Evolutionary conservation across 2,113 vertebrate species (phyloP), one percentile per base, ranked within the genome.

Genomic region (Ammospiza nelsoni): DNA sequence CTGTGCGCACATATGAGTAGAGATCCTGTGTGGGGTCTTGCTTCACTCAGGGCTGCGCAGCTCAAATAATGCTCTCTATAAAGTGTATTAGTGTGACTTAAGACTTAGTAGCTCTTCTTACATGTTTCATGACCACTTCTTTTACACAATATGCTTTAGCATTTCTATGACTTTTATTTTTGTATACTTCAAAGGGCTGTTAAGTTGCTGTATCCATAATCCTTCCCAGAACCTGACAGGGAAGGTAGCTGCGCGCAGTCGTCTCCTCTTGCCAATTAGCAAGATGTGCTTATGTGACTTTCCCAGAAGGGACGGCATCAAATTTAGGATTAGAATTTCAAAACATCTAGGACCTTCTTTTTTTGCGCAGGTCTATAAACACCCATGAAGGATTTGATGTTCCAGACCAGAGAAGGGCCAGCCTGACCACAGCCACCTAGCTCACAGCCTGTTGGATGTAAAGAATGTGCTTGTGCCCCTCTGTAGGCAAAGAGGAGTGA

Each of bases 241-340:
- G 43, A 61, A 93, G 44, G 87, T 63, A 73, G 27, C 12, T 75
- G 25, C 23, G 35, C 46, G 58, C 25, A 87, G 46, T 82, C 89
- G 82, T n/a, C 61, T 79, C 66, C 62, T 82, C 73, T 77, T 82
- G 61, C 13, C 79, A 69, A 58, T 73, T 51, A 75, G 29, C 43
- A 87, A 92, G 77, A 46, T 17, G 33, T 49, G 39, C 18, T 65
- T 66, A 17, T 46, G 76, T 22, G 83, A 61, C 8, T 88, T 92
- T 93, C 48, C 59, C 37, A 74, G 55, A 41, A 87, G 24, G 4
- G n/a, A 9, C 27, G 83, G 31, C 2, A 1, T 41, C 72, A 80
- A 67, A 85, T 84, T 77, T n/a, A 71, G 52, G 63, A 94, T 76
- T 69, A 90, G 27, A 46, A 59, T 80, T 94, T 90, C 76, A 71